A percentile compares a stretch with the other conserved stretches of the same genome.
Conservation (phyloP, 2,113 vertebrate species). For the Mastomys coucha region DNA sequence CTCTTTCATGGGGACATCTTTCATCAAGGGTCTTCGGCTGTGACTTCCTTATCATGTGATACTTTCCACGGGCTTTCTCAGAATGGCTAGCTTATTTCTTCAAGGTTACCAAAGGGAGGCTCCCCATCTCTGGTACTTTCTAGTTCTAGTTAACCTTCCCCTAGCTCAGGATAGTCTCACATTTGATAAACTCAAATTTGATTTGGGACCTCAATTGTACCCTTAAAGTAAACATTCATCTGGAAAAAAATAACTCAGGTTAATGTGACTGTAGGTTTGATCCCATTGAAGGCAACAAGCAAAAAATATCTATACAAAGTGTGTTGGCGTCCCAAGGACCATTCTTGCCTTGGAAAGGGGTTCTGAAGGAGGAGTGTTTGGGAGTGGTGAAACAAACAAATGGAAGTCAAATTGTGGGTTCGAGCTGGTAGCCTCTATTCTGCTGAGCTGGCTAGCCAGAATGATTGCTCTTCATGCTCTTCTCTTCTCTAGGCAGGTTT, state of each 20-base stretch:
- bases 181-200: neutral
- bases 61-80: neutral
- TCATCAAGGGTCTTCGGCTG: neutral
- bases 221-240: neutral
- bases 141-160: neutral
- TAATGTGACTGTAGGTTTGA: conserved; percentile 14
- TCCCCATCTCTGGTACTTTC: neutral
- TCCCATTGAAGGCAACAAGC: neutral
- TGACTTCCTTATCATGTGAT: neutral
- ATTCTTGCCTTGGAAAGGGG: no score
- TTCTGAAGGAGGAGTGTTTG: no score
- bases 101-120: neutral
- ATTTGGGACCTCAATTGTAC: neutral
- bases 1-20: neutral
- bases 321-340: neutral
- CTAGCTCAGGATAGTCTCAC: neutral
- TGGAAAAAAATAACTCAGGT: conserved; percentile 4
- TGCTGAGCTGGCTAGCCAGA: no score
- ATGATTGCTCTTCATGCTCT: no score
- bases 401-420: no score
- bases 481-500: no score
- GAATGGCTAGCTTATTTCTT: neutral
- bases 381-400: no score
- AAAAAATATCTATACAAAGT: neutral
- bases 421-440: no score